Base-by-base conservation (phyloP, 2,888 invertebrate genomes). In the Eupeodes luniger region DNA sequence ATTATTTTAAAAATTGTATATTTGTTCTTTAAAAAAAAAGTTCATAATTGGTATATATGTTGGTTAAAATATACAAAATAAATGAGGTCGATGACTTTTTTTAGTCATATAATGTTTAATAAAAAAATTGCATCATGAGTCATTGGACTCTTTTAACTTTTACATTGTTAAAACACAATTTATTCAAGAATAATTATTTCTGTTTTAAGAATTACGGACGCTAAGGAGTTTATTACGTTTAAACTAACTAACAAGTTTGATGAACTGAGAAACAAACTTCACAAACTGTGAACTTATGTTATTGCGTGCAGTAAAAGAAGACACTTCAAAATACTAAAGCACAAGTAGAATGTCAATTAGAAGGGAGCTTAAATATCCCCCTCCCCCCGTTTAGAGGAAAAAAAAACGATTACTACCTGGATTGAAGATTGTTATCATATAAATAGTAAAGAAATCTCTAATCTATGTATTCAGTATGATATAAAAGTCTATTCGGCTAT, bases 71-170 rank as follows among this genome's bases (percentile, higher is more conserved):
- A 40, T 4, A 40, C 1, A 11, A 12, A 34, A 59, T 34, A 6
- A 16, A 40, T 11, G 19, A 64, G 44, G 64, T 64, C 47, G 44
- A 44, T 12, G 44, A 64, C 64, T 19, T 47, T 19, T 12, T 19
- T 2, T 64, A 19, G 1, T 12, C 14, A 14, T 14, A 14, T 59
- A 4, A 14, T 59, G 34, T 59, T 5, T 0, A 59, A 14, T 7
- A 9, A 59, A 0, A 0, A 57, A 14, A 40, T 47, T n/a, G 6
- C 44, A 47, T 27, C 4, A 47, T 2, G 27, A 66, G 47, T 66
- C 66, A 66, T 66, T 66, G 66, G 14, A 49, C 66, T 49, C 19
- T 47, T 3, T 53, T 11, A 16, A 64, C 12, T 44, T n/a, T 11
- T 44, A 7, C 27, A 49, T 27, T 27, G 7, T 49, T 66, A 27